phyloP scores from a whole-genome alignment of 2,113 vertebrate genomes.

The Isichthys henryi region DNA sequence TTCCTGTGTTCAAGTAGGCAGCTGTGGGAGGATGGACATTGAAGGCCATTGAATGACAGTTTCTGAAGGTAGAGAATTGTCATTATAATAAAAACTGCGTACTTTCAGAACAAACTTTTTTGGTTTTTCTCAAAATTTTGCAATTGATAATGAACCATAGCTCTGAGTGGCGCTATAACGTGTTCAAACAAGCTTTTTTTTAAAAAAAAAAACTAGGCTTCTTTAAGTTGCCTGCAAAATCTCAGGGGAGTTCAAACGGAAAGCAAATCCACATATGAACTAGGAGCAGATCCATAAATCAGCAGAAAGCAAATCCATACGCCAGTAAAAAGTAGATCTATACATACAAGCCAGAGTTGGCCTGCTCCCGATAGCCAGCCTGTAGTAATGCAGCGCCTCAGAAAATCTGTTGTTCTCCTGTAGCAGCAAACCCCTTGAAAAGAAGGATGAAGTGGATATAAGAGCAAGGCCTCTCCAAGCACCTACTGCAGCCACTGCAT shows the following conservation, averaged over 20 bases:
- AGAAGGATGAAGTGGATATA: constrained; percentile 8
- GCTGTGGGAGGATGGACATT: constrained; percentile 52
- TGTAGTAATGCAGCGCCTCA: constrained; percentile 94
- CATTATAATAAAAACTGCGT: neutral
- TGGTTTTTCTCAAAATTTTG: neutral
- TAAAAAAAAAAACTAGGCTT: constrained; percentile 4
- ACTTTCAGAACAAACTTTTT: neutral
- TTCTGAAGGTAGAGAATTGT: neutral
- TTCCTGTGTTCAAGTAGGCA: constrained; percentile 98
- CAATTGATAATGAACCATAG: constrained; percentile 36
- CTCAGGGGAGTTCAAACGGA: constrained; percentile 25
- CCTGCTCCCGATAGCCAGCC: constrained; percentile 91
- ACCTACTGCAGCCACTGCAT: neutral
- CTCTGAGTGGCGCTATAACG: constrained; percentile 30
- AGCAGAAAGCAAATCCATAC: constrained; percentile 15
- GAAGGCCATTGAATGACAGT: neutral
- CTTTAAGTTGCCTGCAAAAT: constrained; percentile 27
- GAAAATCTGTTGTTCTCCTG: constrained; percentile 94
- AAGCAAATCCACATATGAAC: constrained; percentile 4
- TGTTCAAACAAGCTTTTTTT: constrained; percentile 26
- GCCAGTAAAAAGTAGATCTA: constrained; percentile 48
- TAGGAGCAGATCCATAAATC: constrained; percentile 13
- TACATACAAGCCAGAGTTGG: constrained; percentile 98
- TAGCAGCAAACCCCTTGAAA: constrained; percentile 82
- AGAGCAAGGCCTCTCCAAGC: neutral